Evolutionary conservation across 2,113 vertebrate species (phyloP), one percentile per base, ranked within the genome.

Genomic region (Poeciliopsis occidentalis): DNA sequence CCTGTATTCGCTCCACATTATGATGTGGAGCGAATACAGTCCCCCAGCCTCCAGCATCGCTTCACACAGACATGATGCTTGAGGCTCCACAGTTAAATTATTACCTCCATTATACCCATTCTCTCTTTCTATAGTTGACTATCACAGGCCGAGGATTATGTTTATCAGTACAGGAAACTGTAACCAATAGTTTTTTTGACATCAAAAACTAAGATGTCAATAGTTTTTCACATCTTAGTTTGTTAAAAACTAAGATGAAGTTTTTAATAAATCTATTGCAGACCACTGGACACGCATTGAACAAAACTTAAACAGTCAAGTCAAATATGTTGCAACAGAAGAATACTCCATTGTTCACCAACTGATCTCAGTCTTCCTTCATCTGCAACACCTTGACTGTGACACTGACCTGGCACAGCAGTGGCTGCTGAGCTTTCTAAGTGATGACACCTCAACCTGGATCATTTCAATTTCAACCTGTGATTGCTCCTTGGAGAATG

Each of bases 401-500:
- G 78, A 89, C 78, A 66, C 66, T 89, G 81, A 83, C 72, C 87
- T 44, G 75, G 73, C 60, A 39, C 13, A 84, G 57, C 39, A 81
- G 39, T 4, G 87, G 85, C 79, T 74, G 88, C 88, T 79, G 81
- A 86, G 91, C 80, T 64, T 89, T 94, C 90, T 87, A 92, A 95
- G 89, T 76, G 90, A 94, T 93, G 93, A 92, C 92, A 89, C 89
- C 80, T 88, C 85, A 91, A 85, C 87, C 68, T 72, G 89, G 88
- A 94, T 85, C 79, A 88, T 92, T 94, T 93, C 91, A 92, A 94
- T 95, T 90, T 71, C 79, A 90, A 92, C 91, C 90, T 89, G 87
- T 73, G 90, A 91, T 86, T 85, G 88, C 89, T 95, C 92, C 88
- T 91, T 70, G 83, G 92, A 86, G 87, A 93, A 94, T 92, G 88